phyloP scores from a whole-genome alignment of 2,888 invertebrate species.

The Amiota mariae region DNA sequence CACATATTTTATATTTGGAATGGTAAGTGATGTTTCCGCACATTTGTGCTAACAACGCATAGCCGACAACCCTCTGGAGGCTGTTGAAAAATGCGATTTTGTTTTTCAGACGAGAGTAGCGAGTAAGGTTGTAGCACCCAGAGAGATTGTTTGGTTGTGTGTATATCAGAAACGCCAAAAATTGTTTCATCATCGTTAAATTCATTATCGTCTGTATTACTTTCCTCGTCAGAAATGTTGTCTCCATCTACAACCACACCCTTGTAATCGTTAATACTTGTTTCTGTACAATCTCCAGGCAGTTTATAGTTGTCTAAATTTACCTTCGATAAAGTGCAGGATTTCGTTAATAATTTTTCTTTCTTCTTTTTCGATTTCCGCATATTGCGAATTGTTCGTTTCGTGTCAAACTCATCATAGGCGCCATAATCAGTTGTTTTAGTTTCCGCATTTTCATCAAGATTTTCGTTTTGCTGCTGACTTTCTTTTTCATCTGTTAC shows the following conservation, averaged over 20 bases:
- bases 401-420: slow-evolving; percentile 75
- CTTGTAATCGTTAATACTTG: slow-evolving; percentile 76
- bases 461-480: slow-evolving; percentile 37
- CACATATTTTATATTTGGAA: slow-evolving; percentile 95
- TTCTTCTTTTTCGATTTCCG: slow-evolving; percentile 75
- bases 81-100: slow-evolving; percentile 83
- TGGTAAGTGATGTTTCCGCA: slow-evolving; percentile 98
- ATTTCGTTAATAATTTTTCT: slow-evolving; percentile 72
- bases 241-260: slow-evolving; percentile 43
- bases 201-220: slow-evolving; percentile 28
- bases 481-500: slow-evolving; percentile 2
- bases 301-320: slow-evolving; percentile 86
- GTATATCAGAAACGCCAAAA: neutral
- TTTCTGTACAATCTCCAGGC: slow-evolving; percentile 85
- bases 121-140: slow-evolving; percentile 97
- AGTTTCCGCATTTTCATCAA: slow-evolving; percentile 31
- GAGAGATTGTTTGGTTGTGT: slow-evolving; percentile 79
- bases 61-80: slow-evolving; percentile 88
- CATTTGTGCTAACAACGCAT: slow-evolving; percentile 97
- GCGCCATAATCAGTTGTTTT: slow-evolving; percentile 39
- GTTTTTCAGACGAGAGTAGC: slow-evolving; percentile 86
- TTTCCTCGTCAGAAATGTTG: slow-evolving; percentile 31
- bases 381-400: slow-evolving; percentile 76
- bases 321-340: slow-evolving; percentile 78
- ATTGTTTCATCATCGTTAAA: slow-evolving; percentile 71